A percentile compares a stretch with the other conserved stretches of the same genome.
These are phyloP conservation scores for Rhizomys pruinosus DNA, from an alignment of 2,113 vertebrate species.

Conservation along the genomic window DNA sequence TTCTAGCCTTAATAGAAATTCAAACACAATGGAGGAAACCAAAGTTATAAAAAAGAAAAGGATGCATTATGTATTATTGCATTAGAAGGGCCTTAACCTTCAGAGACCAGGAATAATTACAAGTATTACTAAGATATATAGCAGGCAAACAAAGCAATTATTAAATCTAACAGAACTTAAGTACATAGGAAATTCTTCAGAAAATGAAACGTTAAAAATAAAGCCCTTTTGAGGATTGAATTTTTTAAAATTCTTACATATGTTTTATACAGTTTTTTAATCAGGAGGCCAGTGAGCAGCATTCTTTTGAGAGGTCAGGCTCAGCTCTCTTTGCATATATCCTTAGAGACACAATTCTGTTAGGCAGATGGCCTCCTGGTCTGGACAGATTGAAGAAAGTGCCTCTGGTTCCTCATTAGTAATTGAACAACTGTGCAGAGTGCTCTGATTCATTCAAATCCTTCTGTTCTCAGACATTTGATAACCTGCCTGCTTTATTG, in stretches of 20 bases:
- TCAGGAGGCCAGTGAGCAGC: conserved; percentile 68
- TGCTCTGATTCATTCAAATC: conserved; percentile 80
- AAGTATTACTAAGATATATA: conserved; percentile 40
- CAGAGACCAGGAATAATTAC: conserved; percentile 25
- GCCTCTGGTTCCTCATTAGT: conserved; percentile 83
- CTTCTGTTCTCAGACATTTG: conserved; percentile 86
- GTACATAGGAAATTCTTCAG: conserved; percentile 23
- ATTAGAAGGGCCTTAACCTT: conserved; percentile 20
- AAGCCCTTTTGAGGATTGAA: background rate
- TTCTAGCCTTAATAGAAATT: background rate
- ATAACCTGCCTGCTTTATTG: conserved; percentile 79
- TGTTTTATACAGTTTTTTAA: conserved; percentile 53
- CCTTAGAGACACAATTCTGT: conserved; percentile 75
- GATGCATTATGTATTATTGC: background rate
- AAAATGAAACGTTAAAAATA: conserved; percentile 37
- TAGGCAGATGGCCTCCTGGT: conserved; percentile 82
- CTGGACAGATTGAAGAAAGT: conserved; percentile 80
- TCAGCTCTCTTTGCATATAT: conserved; percentile 48
- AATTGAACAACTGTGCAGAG: conserved; percentile 80
- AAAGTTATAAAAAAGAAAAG: background rate
- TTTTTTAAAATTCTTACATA: background rate
- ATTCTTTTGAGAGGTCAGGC: conserved; percentile 59
- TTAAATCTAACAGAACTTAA: conserved; percentile 49
- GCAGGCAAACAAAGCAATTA: conserved; percentile 44
- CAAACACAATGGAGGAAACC: background rate